Base-by-base conservation (phyloP, 2,888 invertebrate species). In the Nebria brevicollis region DNA sequence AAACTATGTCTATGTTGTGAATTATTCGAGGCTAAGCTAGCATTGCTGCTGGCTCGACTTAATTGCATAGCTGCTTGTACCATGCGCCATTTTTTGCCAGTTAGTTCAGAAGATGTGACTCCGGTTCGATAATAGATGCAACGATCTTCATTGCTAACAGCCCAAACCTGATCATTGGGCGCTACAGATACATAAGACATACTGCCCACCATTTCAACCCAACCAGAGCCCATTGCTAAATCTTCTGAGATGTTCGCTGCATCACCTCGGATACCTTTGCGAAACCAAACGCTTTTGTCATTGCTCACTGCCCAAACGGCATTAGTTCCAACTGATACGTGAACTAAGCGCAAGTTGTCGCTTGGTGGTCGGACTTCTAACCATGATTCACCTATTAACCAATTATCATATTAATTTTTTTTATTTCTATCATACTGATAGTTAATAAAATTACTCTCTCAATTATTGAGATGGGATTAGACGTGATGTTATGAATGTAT, bases 141-240 rank as follows among this genome's bases (percentile, higher is more conserved):
- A 82, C 96, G 93, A 89, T 97, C 97, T 83, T 94, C 93, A 72
- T 94, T 93, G 6, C 97, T 96, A 84, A 97, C 93, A 11, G 94
- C 97, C 92, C 96, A 96, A 10, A 95, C 94, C 91, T 97, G 97
- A 90, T 97, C 97, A 89, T 96, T 96, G 13, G 94, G 92, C 54
- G 96, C 94, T 81, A 97, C 95, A n/a, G 96, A 95, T 73, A 97
- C 91, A 86, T 94, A 91, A 26, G 93, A 92, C 93, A 97, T 95
- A 87, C 94, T 93, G 72, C 96, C 96, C 82, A 96, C 94, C 92
- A 97, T 96, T 91, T 96, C 95, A 42, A 97, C 93, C 97, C 97
- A 97, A 41, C 95, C 94, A 86, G 91, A 94, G 4, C 97, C 97
- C 85, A 93, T 93, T 8, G 96, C 95, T 82, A 94, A 91, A 87